Base-by-base conservation (phyloP, 1,140 invertebrate species). In the Brachystomella parvula region DNA sequence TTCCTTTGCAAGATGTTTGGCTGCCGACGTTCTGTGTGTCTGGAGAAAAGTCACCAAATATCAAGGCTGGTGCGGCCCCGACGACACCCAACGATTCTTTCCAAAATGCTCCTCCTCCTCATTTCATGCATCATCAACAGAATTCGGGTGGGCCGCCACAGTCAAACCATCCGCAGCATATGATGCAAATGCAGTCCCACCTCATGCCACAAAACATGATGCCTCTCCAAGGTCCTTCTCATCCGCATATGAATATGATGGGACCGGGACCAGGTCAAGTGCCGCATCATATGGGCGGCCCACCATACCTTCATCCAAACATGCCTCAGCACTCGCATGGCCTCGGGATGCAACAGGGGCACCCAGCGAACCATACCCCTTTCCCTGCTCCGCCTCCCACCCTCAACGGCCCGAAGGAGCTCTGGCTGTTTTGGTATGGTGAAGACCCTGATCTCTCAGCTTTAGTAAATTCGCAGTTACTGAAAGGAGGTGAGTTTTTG, bases 361-460 rank as follows among this genome's bases (percentile, higher is more conserved):
- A 57, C 21, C 56, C 29, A 59, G 2, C 49, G 62, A 60, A 61
- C 47, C 67, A 71, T n/a, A 21, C 66, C 47, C 49, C 56, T 35
- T 49, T 61, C 61, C 66, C 49, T 66, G 60, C 70, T 67, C 68
- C 71, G 63, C 61, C 70, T 67, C 71, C 71, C 47, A 53, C 67
- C 15, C 57, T 75, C 19, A 74, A 70, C 67, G 74, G 74, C 69
- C 86, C 89, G 77, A 98, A 97, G 82, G 94, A 98, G 79, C 83
- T 98, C 19, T 98, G 95, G 96, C 90, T 98, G 76, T 98, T 98
- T 82, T 98, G 95, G 94, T 98, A 98, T 82, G 94, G 94, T 75
- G 69, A 71, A 67, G 69, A 71, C 15, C 69, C 69, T 26, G 63
- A 67, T 59, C 84, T 95, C 60, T 86, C 83, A 76, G 87, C 88